Evolutionary conservation across 2,113 vertebrate species (phyloP), one percentile per base, ranked within the genome.

Genomic region (Symphodus melops): DNA sequence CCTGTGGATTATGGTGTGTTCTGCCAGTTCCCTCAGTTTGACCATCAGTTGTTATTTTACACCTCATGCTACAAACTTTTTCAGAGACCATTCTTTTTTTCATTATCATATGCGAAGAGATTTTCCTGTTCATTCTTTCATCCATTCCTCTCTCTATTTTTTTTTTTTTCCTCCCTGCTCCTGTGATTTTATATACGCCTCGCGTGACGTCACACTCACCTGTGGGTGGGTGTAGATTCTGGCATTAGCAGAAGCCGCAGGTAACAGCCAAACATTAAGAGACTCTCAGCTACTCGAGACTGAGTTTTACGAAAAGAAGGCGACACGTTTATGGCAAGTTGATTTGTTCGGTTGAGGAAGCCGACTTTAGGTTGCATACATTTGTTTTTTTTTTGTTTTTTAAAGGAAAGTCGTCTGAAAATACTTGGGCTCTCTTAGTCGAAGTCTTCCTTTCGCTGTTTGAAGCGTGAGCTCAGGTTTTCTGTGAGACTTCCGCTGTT

Each of bases 171-270:
- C 28, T 20, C 23, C 19, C 13, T 12, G 17, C 72, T 39, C 20
- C 66, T 63, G 11, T 23, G 17, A 49, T 25, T 51, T 53, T 59
- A 77, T 52, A 68, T 78, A 76, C 86, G 86, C 84, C 75, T 83
- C 36, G 3, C 0, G 70, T 94, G 93, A 93, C 92, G 92, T 93
- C 92, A 92, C 41, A 4, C 73, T 88, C 80, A 91, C 91, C 91
- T 94, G 90, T 89, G 89, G 88, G 92, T 89, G 89, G 92, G 88
- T 79, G 88, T 46, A 25, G 63, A 65, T 46, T 73, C 68, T 57
- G 79, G 83, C 68, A 82, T 91, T 91, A 93, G 93, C 91, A 86
- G 92, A 91, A 93, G 91, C 92, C 88, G 87, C 92, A 94, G 93
- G 91, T 94, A 90, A 89, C 70, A 90, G 87, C 79, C 86, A 88